phyloP scores from a whole-genome alignment of 2,888 invertebrate genomes.

The Pycnomerus fuliginosus region DNA sequence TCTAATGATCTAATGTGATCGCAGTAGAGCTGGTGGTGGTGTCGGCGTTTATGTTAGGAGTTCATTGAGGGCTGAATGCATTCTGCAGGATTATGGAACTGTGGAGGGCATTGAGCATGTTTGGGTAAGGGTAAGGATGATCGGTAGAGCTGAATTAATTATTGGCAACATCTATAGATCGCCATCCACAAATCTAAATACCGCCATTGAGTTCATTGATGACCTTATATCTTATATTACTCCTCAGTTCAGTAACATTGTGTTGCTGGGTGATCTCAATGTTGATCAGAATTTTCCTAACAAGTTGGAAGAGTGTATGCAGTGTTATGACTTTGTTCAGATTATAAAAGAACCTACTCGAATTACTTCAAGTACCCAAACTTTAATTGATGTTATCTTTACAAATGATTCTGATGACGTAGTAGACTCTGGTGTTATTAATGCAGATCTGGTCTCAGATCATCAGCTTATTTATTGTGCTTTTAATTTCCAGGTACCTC shows the following conservation, averaged over 20 bases:
- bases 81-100: background rate
- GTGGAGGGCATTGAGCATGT: background rate
- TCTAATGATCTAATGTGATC: too few species aligned
- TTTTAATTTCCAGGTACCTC: background rate
- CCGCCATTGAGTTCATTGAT: background rate
- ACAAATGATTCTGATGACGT: background rate
- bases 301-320: background rate
- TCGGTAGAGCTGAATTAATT: background rate
- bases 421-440: background rate
- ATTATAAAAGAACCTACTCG: slow-evolving; percentile 1
- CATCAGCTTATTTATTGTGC: background rate
- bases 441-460: background rate
- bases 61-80: background rate
- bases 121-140: background rate
- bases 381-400: background rate
- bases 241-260: background rate
- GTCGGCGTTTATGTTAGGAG: background rate
- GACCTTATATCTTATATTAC: background rate
- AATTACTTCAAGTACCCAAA: background rate
- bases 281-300: background rate
- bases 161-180: background rate
- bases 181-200: background rate
- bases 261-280: background rate
- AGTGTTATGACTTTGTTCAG: background rate
- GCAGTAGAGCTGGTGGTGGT: background rate